phyloP scores from a whole-genome alignment of 2,113 vertebrate genomes.

The Chinchilla lanigera region DNA sequence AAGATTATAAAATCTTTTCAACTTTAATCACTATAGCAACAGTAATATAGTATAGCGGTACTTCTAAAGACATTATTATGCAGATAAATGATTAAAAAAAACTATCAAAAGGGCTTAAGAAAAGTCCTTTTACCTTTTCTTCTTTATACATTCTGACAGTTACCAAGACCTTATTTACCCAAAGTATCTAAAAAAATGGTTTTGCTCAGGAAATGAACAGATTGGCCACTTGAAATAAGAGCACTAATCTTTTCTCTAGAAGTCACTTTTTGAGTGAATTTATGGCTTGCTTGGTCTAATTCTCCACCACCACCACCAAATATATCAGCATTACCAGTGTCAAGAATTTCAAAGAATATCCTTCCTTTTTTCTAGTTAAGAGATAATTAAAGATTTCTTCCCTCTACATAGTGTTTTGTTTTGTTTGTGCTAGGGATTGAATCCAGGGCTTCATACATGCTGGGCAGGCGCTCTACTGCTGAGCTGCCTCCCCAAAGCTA shows the following conservation, averaged over 20 bases:
- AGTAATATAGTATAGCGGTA: background rate
- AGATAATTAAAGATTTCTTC: background rate
- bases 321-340: background rate
- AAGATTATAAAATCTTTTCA: constrained; percentile 61
- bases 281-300: background rate
- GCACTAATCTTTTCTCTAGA: background rate
- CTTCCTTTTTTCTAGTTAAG: background rate
- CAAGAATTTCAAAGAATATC: background rate
- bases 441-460: background rate
- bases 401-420: background rate
- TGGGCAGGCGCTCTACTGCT: background rate
- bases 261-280: background rate
- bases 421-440: background rate
- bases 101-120: background rate
- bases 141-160: background rate
- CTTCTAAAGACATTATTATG: constrained; percentile 51
- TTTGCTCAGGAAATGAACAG: constrained; percentile 24
- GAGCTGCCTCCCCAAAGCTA: background rate
- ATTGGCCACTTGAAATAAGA: background rate
- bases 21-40: constrained; percentile 53
- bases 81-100: background rate
- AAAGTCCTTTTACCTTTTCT: background rate
- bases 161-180: background rate
- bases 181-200: background rate
- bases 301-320: background rate